Evolutionary conservation across 2,888 invertebrate genomes (phyloP).

Genomic region (Pachliopta kotzebuea): DNA sequence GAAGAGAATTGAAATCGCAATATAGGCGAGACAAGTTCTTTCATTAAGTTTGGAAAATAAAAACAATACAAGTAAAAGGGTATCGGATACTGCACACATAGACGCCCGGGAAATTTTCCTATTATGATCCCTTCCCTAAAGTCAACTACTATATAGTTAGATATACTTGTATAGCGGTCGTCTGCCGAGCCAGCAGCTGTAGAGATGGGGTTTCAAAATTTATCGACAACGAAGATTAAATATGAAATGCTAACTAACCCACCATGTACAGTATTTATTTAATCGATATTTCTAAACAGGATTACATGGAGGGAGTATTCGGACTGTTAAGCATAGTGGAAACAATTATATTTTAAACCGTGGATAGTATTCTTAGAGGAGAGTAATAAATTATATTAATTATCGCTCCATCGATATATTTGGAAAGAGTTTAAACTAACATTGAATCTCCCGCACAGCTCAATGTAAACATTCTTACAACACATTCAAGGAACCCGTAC

Average conservation of each 20-base stretch:
- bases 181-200: conserved; percentile 47
- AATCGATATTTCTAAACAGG: background rate
- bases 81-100: conserved; percentile 72
- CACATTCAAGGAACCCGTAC: conserved; percentile 43
- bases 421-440: conserved; percentile 28
- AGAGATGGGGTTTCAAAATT: conserved; percentile 27
- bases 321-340: conserved; percentile 2
- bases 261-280: background rate
- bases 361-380: conserved; percentile 4
- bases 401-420: conserved; percentile 29
- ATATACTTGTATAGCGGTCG: conserved; percentile 63
- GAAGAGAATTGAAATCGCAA: conserved; percentile 68
- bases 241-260: background rate
- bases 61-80: conserved; percentile 79
- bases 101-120: conserved; percentile 73
- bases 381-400: conserved; percentile 26
- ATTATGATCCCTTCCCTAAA: conserved; percentile 77
- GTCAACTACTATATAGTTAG: conserved; percentile 58
- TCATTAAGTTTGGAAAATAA: conserved; percentile 78
- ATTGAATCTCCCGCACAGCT: conserved; percentile 40
- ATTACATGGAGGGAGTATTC: background rate
- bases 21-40: conserved; percentile 73
- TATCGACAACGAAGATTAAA: conserved; percentile 29
- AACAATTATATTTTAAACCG: conserved; percentile 6
- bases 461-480: conserved; percentile 35